Base-by-base conservation (phyloP, 2,797 vertebrate species). In the Brachymystax lenok region DNA sequence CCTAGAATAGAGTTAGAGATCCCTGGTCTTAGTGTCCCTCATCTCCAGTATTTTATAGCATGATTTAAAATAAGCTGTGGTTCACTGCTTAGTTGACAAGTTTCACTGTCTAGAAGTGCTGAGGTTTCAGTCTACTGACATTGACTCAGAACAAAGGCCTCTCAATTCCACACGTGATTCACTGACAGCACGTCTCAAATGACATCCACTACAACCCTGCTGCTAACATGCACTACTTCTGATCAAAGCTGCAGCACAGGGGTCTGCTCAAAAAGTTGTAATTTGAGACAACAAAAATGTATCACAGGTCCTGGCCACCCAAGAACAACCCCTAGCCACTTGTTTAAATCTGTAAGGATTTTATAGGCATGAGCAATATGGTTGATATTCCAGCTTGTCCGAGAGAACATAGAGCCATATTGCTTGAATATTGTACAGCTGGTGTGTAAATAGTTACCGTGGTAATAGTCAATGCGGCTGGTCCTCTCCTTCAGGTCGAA, bases 401-500 rank as follows among this genome's bases (percentile, higher is more conserved):
- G 40, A 46, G 40, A 46, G 40, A 46, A 46, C 40, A 46, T 12
- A 2, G 40, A 12, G 10, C 40, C 10, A 10, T 61, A 24, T 21
- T 24, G 56, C 59, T 68, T 68, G 33, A 77, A 30, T 4, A 66
- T 40, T 12, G 10, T 46, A 46, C 10, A 46, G 19, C 13, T 6
- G 5, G 0, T 3, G 24, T 14, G 27, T 0, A 71, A 76, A 70
- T 21, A 79, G 89, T 91, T 73, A 96, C 95, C 91, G 59, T 91
- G 85, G 0, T 95, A 95, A 24, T 93, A 94, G 75, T 96, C 93
- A 46, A 94, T 94, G 5, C 93, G 85, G 87, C 95, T 95, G 82
- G 92, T 93, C 27, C 90, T 91, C 16, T 90, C 91, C 0, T 88
- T 78, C 0, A 88, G 73, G 80, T 96, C 93, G 51, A 95, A 94